phyloP scores from a whole-genome alignment of 2,888 invertebrate genomes.

The Pseudococcus viburni region DNA sequence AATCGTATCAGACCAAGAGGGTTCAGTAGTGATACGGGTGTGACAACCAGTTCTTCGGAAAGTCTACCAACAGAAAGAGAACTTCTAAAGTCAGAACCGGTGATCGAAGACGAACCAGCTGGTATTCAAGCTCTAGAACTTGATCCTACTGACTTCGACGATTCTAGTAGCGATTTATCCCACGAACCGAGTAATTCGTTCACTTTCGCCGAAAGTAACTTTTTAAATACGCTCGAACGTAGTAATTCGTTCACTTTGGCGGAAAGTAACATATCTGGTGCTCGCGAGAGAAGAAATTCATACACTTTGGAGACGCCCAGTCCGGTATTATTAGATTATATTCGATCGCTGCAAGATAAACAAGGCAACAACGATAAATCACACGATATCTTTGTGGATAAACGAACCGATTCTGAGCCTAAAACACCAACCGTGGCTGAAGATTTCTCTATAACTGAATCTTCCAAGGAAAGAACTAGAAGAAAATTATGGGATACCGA shows the following conservation, averaged over 20 bases:
- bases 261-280: background rate
- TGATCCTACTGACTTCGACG: background rate
- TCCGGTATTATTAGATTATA: slow-evolving; percentile 68
- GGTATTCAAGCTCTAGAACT: background rate
- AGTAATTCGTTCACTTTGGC: background rate
- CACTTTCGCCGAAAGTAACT: slow-evolving; percentile 1
- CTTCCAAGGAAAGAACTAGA: background rate
- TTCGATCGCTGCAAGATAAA: slow-evolving; percentile 13
- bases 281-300: background rate
- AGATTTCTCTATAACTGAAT: background rate
- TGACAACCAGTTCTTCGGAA: slow-evolving; percentile 10
- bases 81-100: background rate
- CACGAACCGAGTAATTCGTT: background rate
- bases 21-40: background rate
- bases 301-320: slow-evolving; percentile 69
- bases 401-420: background rate
- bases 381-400: slow-evolving; percentile 30
- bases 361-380: background rate
- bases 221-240: background rate
- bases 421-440: background rate
- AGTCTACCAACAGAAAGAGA: slow-evolving; percentile 10
- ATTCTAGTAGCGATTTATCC: background rate
- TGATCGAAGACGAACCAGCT: background rate
- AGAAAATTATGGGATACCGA: background rate
- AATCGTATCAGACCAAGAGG: slow-evolving; percentile 67